Conservation (phyloP, 1,140 invertebrate genomes). For the Lysiphlebus fabarum region DNA sequence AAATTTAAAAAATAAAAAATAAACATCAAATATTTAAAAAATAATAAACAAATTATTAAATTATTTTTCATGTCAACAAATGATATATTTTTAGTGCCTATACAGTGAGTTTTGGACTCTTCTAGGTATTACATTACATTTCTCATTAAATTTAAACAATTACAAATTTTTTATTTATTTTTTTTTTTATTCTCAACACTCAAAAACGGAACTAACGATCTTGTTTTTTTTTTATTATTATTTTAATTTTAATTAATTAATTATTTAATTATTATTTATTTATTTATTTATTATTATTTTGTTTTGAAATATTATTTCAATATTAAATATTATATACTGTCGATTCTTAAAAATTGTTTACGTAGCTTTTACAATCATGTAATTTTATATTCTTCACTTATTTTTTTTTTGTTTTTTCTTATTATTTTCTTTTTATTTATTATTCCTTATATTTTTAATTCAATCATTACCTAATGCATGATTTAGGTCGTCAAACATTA, state of each 20-base stretch:
- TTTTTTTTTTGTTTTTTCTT: not conserved
- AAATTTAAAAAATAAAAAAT: constrained; percentile 1
- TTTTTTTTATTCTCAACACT: constrained; percentile 31
- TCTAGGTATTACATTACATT: constrained; percentile 46
- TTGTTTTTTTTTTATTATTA: constrained; percentile 15
- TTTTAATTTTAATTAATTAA: constrained; percentile 10
- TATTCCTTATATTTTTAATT: not conserved
- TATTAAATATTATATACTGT: constrained; percentile 14
- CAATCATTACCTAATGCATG: constrained; percentile 1
- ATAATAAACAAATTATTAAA: too few relatives aligned
- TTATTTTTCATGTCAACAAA: constrained; percentile 43
- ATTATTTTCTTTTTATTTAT: not conserved
- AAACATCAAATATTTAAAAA: not conserved
- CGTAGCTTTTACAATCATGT: not conserved
- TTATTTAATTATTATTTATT: constrained; percentile 4
- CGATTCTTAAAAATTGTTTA: constrained; percentile 19
- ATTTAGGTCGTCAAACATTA: constrained; percentile 11
- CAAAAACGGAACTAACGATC: constrained; percentile 39
- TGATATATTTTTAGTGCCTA: constrained; percentile 48
- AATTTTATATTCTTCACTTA: not conserved
- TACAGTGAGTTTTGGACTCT: constrained; percentile 35
- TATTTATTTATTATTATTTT: not conserved
- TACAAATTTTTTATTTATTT: constrained; percentile 33
- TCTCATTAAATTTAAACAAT: constrained; percentile 47
- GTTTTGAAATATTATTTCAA: not conserved